Conservation (phyloP, 2,797 vertebrate genomes). For the Sus cebifrons region DNA sequence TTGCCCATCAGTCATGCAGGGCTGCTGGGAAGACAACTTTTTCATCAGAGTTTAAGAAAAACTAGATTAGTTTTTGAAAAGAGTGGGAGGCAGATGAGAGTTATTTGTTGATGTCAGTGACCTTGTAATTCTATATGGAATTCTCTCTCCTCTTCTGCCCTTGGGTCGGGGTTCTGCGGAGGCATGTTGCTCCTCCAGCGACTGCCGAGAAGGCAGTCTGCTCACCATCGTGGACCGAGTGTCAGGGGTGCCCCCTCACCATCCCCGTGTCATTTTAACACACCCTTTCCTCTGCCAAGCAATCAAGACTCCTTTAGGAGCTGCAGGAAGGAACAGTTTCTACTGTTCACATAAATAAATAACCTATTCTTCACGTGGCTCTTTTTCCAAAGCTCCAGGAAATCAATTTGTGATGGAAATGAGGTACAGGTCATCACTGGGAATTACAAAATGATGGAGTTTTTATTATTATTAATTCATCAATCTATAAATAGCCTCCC, state of each 20-base stretch:
- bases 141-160: conserved; percentile 54
- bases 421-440: conserved; percentile 72
- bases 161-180: not conserved
- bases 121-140: conserved; percentile 69
- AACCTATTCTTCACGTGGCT: conserved; percentile 76
- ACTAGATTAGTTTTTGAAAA: conserved; percentile 74
- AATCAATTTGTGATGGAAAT: conserved; percentile 86
- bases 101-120: conserved; percentile 68
- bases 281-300: conserved; percentile 68
- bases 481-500: conserved; percentile 81
- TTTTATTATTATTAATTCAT: conserved; percentile 84
- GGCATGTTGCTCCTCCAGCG: not conserved
- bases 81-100: conserved; percentile 66
- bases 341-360: conserved; percentile 79
- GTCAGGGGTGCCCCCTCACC: conserved; percentile 1
- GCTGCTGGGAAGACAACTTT: conserved; percentile 44
- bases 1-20: conserved; percentile 9
- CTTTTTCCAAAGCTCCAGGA: conserved; percentile 84
- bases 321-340: conserved; percentile 61
- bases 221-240: conserved; percentile 56
- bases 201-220: not conserved
- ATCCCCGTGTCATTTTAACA: conserved; percentile 36
- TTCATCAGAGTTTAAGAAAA: conserved; percentile 72
- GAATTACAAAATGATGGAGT: conserved; percentile 81
- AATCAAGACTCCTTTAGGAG: conserved; percentile 80